Base-by-base conservation (phyloP, 2,113 vertebrate species). In the Nicator chloris region DNA sequence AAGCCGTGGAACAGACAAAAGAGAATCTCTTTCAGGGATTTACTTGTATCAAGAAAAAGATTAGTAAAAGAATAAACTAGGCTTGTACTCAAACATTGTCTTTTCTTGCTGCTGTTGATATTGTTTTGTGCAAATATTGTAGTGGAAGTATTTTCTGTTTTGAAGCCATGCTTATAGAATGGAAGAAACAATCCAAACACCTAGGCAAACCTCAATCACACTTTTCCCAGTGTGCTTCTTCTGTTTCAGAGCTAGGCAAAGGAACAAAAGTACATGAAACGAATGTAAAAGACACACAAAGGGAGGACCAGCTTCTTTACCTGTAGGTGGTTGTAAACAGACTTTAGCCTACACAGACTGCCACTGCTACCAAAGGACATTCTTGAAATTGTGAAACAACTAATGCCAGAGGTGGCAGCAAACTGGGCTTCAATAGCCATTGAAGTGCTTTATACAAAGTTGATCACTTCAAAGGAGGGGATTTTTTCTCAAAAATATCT, bases 31-130 rank as follows among this genome's bases (percentile, higher is more conserved):
- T 88, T 82, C 54, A 82, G 61, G 81, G 65, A 84, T 94, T 88
- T 92, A 53, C 33, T 39, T 91, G 30, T 90, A 77, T 87, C 78
- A 90, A 88, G 45, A 80, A 92, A 90, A 45, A 95, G 88, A 91
- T 94, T 90, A 95, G 50, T 73, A 89, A 68, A 89, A 87, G 51
- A 87, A 92, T 81, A 92, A 84, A 15, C 17, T 47, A 65, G 13
- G 56, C 27, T 90, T 91, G 47, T 76, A 72, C 22, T 90, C 50
- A 64, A 60, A 35, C 15, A 4, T 57, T 89, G 40, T 72, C 37
- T 84, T 80, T 93, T 78, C 77, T 85, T 70, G 33, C 35, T 87
- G 77, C 49, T 88, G 65, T 61, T 92, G 66, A 77, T 84, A 82
- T 80, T 88, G 53, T 86, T 94, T 65, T 51, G n/a, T 1, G 0